A percentile compares a stretch with the other conserved stretches of the same genome.
phyloP scores from a whole-genome alignment of 2,888 invertebrate genomes.

The Nysson spinosus region DNA sequence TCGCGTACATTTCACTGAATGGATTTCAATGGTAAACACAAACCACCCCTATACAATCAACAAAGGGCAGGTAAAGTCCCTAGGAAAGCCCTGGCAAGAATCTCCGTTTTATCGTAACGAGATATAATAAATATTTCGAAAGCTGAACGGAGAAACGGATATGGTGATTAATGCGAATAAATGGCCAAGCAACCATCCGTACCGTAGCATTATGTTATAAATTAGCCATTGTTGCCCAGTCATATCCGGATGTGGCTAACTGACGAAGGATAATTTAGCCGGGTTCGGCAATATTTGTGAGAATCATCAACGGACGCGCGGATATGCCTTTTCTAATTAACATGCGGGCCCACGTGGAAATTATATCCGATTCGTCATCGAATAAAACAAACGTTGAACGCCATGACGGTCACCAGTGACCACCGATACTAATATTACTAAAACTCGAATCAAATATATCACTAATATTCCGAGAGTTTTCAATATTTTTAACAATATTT shows the following conservation, averaged over 20 bases:
- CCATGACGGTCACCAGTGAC: slow-evolving; percentile 7
- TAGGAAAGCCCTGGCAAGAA: slow-evolving; percentile 8
- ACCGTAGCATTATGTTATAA: slow-evolving; percentile 66
- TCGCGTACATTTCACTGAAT: too few species aligned
- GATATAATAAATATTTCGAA: slow-evolving; percentile 48
- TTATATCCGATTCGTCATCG: slow-evolving; percentile 55
- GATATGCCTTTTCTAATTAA: slow-evolving; percentile 66
- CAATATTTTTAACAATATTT: too few species aligned
- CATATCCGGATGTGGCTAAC: slow-evolving; percentile 66
- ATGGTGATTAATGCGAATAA: slow-evolving; percentile 70
- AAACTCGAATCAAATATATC: too few species aligned
- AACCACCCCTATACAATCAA: background rate
- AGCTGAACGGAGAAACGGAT: slow-evolving; percentile 59
- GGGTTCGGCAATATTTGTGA: slow-evolving; percentile 52
- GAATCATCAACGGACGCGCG: slow-evolving; percentile 49
- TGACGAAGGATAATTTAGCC: slow-evolving; percentile 73
- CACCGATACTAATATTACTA: too few species aligned
- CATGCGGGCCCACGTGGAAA: slow-evolving; percentile 53
- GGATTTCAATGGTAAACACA: background rate
- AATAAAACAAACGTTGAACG: slow-evolving; percentile 39
- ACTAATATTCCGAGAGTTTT: too few species aligned
- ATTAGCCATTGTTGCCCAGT: slow-evolving; percentile 71
- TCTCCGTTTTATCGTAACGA: slow-evolving; percentile 26
- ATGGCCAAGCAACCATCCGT: slow-evolving; percentile 63
- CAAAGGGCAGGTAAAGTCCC: slow-evolving; percentile 2